Percentiles rank a stretch among this genome's conserved stretches.
Conservation (phyloP, 2,797 vertebrate genomes). For the Forpus xanthops region DNA sequence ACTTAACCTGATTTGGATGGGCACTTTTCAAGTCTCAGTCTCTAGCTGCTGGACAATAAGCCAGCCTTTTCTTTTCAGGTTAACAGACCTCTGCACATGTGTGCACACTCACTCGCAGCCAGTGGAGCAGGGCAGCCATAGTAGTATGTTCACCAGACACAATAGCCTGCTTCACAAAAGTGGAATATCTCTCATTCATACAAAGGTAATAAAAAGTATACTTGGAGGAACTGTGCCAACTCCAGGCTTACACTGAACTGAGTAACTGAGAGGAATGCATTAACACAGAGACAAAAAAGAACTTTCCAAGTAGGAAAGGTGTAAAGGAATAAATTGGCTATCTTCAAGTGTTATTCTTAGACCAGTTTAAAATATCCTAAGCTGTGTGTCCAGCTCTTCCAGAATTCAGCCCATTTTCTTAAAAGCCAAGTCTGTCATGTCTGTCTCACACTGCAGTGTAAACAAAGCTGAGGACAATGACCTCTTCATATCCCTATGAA, state of each 20-base stretch:
- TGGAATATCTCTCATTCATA: neutral
- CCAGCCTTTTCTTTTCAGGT: neutral
- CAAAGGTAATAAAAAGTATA: neutral
- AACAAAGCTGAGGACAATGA: neutral
- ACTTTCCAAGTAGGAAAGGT: neutral
- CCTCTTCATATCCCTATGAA: neutral
- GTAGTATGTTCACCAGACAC: neutral
- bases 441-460: neutral
- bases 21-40: neutral
- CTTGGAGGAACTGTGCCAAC: neutral
- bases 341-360: neutral
- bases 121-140: neutral
- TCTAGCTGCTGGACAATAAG: neutral
- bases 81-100: neutral
- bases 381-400: neutral
- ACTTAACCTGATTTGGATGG: accelerated
- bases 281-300: neutral
- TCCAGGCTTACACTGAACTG: neutral
- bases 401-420: neutral
- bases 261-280: neutral
- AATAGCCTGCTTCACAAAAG: neutral
- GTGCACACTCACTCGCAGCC: neutral
- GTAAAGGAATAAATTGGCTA: neutral
- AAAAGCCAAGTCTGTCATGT: neutral
- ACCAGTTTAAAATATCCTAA: neutral